Conservation (phyloP, 2,888 invertebrate genomes). For the Hylaea fasciaria region DNA sequence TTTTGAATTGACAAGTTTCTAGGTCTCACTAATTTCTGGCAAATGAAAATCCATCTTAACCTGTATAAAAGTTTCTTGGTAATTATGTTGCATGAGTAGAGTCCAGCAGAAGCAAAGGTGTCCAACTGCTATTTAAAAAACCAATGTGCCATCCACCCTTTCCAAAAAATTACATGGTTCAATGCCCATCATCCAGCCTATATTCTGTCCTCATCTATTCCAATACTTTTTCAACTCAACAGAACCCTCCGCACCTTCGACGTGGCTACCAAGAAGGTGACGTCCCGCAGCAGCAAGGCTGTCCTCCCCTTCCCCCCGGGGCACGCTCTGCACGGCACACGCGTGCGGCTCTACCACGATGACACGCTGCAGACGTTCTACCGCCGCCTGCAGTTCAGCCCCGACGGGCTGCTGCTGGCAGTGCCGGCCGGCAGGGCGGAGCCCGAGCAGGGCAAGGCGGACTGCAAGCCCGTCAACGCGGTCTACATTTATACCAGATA, state of each 20-base stretch:
- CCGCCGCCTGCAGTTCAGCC: constrained; percentile 94
- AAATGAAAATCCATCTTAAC: no score
- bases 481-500: constrained; percentile 86
- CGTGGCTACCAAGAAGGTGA: constrained; percentile 86
- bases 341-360: constrained; percentile 92
- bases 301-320: constrained; percentile 81
- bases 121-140: no score
- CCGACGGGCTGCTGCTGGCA: constrained; percentile 95
- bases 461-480: constrained; percentile 84
- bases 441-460: constrained; percentile 84
- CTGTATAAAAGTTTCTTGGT: no score
- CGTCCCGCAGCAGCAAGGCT: constrained; percentile 88
- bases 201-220: neutral
- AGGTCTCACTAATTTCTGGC: no score
- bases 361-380: constrained; percentile 98
- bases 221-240: constrained; percentile 5
- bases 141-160: no score
- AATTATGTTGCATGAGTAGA: no score
- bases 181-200: neutral
- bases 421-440: constrained; percentile 95
- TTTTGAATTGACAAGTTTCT: no score
- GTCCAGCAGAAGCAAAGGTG: no score
- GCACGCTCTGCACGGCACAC: constrained; percentile 86
- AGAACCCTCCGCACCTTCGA: constrained; percentile 90
- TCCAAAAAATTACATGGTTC: no score